A percentile compares a stretch with the other conserved stretches of the same genome.
phyloP scores from a whole-genome alignment of 1,140 invertebrate species.

The Ips typographus region DNA sequence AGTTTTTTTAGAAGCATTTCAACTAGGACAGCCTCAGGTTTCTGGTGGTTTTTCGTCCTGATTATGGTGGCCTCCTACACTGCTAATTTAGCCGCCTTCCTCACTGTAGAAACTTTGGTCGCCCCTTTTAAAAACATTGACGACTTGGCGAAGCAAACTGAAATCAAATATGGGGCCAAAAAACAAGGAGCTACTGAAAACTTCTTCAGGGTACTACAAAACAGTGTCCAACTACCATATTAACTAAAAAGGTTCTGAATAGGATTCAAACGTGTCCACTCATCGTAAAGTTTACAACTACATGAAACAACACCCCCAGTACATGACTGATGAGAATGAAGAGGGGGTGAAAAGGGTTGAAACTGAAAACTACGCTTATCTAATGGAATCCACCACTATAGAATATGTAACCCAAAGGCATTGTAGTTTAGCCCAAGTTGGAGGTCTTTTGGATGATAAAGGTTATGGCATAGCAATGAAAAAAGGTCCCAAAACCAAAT shows the following conservation, averaged over 20 bases:
- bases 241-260: neutral
- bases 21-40: constrained; percentile 74
- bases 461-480: constrained; percentile 82
- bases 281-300: constrained; percentile 74
- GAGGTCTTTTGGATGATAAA: constrained; percentile 73
- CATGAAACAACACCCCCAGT: constrained; percentile 64
- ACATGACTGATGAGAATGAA: constrained; percentile 67
- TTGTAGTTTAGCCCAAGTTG: constrained; percentile 69
- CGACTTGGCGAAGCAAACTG: constrained; percentile 77
- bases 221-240: no score
- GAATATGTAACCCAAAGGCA: constrained; percentile 70
- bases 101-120: constrained; percentile 84
- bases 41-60: constrained; percentile 95
- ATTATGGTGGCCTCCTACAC: constrained; percentile 96
- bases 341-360: constrained; percentile 70
- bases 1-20: constrained; percentile 65
- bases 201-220: constrained; percentile 75
- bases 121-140: constrained; percentile 80
- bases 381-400: constrained; percentile 76
- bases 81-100: constrained; percentile 92
- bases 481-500: constrained; percentile 58
- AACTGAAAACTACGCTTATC: constrained; percentile 67
- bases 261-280: constrained; percentile 63
- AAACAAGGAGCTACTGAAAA: constrained; percentile 75
- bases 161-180: constrained; percentile 86